phyloP scores from a whole-genome alignment of 2,113 vertebrate species.

The Anthoscopus minutus region DNA sequence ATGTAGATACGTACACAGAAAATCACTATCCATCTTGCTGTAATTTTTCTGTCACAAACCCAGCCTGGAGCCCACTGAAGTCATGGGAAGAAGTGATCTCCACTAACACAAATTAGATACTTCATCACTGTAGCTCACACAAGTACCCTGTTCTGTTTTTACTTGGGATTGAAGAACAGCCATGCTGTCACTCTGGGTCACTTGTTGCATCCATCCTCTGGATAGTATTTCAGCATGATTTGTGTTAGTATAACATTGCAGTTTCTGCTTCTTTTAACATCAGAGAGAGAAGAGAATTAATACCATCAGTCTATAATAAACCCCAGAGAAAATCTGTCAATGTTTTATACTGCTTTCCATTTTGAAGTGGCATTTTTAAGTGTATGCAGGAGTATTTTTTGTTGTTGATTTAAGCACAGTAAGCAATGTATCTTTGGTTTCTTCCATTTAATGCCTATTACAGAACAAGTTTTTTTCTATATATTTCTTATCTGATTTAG shows the following conservation, averaged over 20 bases:
- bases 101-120: not conserved
- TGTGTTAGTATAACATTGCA: not conserved
- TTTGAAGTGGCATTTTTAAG: not conserved
- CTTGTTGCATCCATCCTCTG: not conserved
- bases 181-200: not conserved
- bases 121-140: not conserved
- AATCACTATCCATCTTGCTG: not conserved
- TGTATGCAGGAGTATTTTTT: not conserved
- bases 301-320: not conserved
- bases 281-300: not conserved
- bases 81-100: not conserved
- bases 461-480: not conserved
- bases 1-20: not conserved
- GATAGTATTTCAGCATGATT: not conserved
- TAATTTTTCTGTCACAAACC: not conserved
- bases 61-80: not conserved
- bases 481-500: not conserved
- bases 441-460: not conserved
- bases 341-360: not conserved
- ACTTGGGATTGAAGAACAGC: not conserved
- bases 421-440: not conserved
- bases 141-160: not conserved
- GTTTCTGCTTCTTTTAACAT: not conserved
- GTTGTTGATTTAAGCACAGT: not conserved
- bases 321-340: not conserved